These are phyloP conservation scores for Drosophila fulvimacula DNA, from an alignment of 2,888 invertebrate species.

Conservation along the genomic window DNA sequence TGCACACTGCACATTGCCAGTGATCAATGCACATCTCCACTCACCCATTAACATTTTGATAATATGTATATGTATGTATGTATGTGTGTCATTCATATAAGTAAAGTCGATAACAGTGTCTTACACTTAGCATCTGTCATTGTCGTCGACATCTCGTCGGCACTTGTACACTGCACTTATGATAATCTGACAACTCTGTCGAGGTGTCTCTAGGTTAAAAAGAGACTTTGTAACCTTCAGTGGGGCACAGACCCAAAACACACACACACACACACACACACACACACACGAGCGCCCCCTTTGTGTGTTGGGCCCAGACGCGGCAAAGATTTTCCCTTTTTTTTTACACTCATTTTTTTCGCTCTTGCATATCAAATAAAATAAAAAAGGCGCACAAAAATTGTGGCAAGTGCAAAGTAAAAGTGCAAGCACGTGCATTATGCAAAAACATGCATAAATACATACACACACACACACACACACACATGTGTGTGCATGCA, in stretches of 20 bases:
- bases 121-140: neutral
- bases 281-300: slow-evolving; percentile 10
- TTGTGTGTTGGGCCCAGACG: slow-evolving; percentile 46
- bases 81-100: neutral
- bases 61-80: neutral
- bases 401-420: slow-evolving; percentile 73
- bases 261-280: slow-evolving; percentile 6
- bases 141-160: slow-evolving; percentile 33
- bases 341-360: slow-evolving; percentile 17
- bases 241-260: slow-evolving; percentile 46
- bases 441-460: slow-evolving; percentile 31
- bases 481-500: neutral
- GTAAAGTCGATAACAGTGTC: slow-evolving; percentile 17
- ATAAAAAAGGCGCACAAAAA: slow-evolving; percentile 47
- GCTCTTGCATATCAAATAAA: slow-evolving; percentile 50
- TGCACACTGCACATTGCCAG: neutral
- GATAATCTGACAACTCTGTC: slow-evolving; percentile 30
- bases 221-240: slow-evolving; percentile 46
- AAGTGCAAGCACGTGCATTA: slow-evolving; percentile 64
- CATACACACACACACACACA: neutral
- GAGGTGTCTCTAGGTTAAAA: slow-evolving; percentile 56
- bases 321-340: slow-evolving; percentile 45
- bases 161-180: slow-evolving; percentile 14
- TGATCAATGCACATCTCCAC: neutral
- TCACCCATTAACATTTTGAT: neutral